Percentiles rank a stretch among this genome's conserved stretches.
Conservation (phyloP, 2,888 invertebrate genomes). For the Elegia similella region DNA sequence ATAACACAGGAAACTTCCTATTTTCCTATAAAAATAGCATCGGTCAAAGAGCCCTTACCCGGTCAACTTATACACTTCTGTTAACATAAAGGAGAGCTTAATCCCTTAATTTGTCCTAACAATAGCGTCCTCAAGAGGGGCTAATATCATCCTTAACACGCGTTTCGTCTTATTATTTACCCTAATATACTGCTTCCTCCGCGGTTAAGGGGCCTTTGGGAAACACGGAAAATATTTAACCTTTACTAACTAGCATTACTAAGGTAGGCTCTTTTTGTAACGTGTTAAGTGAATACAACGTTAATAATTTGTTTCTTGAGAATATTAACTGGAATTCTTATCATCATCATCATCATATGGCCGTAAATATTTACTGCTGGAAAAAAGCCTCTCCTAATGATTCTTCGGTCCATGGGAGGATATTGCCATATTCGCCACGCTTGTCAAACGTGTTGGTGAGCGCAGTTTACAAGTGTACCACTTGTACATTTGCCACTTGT, state of each 20-base stretch:
- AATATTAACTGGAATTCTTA: not conserved
- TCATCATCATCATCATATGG: too few relatives aligned
- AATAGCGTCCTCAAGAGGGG: conserved; percentile 29
- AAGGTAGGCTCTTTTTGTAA: not conserved
- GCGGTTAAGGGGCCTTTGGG: conserved; percentile 14
- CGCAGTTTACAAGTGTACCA: too few relatives aligned
- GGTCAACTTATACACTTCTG: not conserved
- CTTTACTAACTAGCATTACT: not conserved
- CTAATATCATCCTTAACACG: conserved; percentile 35
- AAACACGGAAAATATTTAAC: conserved; percentile 15
- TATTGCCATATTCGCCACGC: too few relatives aligned
- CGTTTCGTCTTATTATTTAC: conserved; percentile 32
- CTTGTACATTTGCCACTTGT: too few relatives aligned
- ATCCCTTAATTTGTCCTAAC: conserved; percentile 32
- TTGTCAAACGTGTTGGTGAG: too few relatives aligned
- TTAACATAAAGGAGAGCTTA: conserved; percentile 25
- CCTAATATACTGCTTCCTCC: conserved; percentile 20
- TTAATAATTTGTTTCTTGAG: not conserved
- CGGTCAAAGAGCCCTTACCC: not conserved
- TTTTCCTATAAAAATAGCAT: not conserved
- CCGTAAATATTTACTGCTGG: too few relatives aligned
- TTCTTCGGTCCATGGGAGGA: too few relatives aligned
- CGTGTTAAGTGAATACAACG: too few relatives aligned
- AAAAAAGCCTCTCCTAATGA: too few relatives aligned
- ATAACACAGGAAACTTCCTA: not conserved